These are phyloP conservation scores for Temnothorax curvispinosus DNA, from an alignment of 1,140 invertebrate genomes.

Conservation along the genomic window DNA sequence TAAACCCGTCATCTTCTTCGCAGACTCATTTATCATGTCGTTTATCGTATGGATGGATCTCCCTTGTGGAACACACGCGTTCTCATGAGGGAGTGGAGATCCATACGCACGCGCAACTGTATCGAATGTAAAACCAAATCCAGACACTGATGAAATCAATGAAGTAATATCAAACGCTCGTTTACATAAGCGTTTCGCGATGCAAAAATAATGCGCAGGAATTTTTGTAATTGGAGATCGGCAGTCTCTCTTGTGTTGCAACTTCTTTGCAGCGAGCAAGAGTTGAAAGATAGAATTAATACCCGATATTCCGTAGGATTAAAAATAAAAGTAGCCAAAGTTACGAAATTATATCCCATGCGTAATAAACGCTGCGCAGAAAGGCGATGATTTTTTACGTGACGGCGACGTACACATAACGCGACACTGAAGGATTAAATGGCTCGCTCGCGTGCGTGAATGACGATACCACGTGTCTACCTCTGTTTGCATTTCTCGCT, in stretches of 20 bases:
- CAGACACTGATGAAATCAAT: not conserved
- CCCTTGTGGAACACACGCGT: too few species aligned
- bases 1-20: too few species aligned
- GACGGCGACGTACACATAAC: not conserved
- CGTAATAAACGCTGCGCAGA: not conserved
- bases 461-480: not conserved
- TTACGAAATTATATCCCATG: not conserved
- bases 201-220: constrained; percentile 23
- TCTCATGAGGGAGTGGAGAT: too few species aligned
- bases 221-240: constrained; percentile 46
- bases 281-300: not conserved
- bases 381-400: constrained; percentile 13
- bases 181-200: constrained; percentile 24
- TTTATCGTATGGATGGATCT: too few species aligned
- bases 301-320: too few species aligned
- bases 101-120: too few species aligned
- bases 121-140: not conserved
- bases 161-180: constrained; percentile 2
- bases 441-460: constrained; percentile 6
- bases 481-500: constrained; percentile 4
- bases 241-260: constrained; percentile 32
- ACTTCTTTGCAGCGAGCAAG: not conserved
- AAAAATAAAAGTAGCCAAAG: not conserved
- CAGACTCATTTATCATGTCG: too few species aligned
- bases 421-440: constrained; percentile 18